Percentiles rank a stretch among this genome's conserved stretches.
Conservation (phyloP, 2,888 invertebrate genomes). For the Amiota communis region DNA sequence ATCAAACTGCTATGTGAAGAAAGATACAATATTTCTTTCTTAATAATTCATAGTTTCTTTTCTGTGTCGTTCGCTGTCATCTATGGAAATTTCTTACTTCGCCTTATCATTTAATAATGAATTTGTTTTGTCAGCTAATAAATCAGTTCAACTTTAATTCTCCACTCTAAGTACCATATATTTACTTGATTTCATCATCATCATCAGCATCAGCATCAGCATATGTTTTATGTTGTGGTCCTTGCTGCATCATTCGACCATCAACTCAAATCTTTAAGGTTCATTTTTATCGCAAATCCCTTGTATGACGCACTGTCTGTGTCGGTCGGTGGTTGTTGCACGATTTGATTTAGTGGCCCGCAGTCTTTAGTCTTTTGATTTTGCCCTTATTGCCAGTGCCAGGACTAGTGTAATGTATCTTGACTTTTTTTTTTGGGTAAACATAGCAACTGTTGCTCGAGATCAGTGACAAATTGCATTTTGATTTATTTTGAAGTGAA, state of each 20-base stretch:
- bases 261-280: background rate
- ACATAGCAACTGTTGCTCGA: conserved; percentile 3
- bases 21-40: too few relatives aligned
- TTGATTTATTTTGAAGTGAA: conserved; percentile 62
- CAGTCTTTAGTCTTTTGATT: conserved; percentile 65
- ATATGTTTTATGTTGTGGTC: conserved; percentile 22
- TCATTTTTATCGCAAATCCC: background rate
- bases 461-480: conserved; percentile 64
- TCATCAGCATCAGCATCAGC: conserved; percentile 55
- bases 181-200: conserved; percentile 30
- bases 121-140: conserved; percentile 68
- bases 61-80: background rate
- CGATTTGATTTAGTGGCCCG: conserved; percentile 61
- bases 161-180: conserved; percentile 12
- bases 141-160: conserved; percentile 61
- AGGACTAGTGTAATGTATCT: conserved; percentile 19
- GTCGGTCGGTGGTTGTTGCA: conserved; percentile 35
- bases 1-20: too few relatives aligned
- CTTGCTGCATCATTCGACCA: background rate
- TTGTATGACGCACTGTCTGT: background rate
- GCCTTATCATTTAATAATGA: conserved; percentile 65
- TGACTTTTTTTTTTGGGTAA: conserved; percentile 4
- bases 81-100: conserved; percentile 53
- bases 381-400: conserved; percentile 52
- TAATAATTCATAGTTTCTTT: background rate